Percentiles rank a stretch among this genome's conserved stretches.
phyloP scores from a whole-genome alignment of 2,113 vertebrate species.

The Calidris pygmaea region DNA sequence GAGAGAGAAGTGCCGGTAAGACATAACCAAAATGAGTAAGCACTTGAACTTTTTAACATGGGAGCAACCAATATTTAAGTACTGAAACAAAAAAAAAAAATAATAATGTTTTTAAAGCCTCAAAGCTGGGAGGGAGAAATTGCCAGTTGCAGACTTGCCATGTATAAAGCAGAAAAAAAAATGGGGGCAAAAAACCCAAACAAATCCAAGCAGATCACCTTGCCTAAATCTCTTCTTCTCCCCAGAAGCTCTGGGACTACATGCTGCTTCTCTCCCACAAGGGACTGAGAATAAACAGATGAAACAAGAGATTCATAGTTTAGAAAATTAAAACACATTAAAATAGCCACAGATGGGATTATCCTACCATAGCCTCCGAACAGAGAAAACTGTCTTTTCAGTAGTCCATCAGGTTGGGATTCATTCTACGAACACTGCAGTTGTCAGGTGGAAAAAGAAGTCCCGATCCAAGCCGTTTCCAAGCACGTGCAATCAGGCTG shows the following conservation, averaged over 20 bases:
- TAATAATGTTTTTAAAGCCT: background rate
- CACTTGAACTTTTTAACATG: background rate
- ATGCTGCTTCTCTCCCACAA: background rate
- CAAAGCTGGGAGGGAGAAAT: background rate
- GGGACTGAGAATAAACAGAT: background rate
- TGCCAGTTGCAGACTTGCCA: background rate
- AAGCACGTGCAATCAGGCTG: fast-evolving
- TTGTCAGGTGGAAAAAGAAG: background rate
- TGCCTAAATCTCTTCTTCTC: background rate
- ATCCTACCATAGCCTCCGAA: background rate
- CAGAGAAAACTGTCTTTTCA: background rate
- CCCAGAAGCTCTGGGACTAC: background rate
- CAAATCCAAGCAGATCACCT: background rate
- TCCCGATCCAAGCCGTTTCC: background rate
- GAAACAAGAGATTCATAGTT: background rate
- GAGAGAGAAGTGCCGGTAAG: background rate
- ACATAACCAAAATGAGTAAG: background rate
- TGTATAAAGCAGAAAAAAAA: background rate
- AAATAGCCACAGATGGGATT: fast-evolving
- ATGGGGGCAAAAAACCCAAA: fast-evolving
- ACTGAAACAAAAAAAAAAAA: background rate
- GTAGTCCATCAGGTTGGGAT: background rate
- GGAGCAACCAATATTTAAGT: background rate
- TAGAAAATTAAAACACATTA: background rate
- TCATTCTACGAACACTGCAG: background rate